A percentile compares a stretch with the other conserved stretches of the same genome.
These are phyloP conservation scores for Anomalospiza imberbis DNA, from an alignment of 2,797 vertebrate genomes.

Conservation along the genomic window DNA sequence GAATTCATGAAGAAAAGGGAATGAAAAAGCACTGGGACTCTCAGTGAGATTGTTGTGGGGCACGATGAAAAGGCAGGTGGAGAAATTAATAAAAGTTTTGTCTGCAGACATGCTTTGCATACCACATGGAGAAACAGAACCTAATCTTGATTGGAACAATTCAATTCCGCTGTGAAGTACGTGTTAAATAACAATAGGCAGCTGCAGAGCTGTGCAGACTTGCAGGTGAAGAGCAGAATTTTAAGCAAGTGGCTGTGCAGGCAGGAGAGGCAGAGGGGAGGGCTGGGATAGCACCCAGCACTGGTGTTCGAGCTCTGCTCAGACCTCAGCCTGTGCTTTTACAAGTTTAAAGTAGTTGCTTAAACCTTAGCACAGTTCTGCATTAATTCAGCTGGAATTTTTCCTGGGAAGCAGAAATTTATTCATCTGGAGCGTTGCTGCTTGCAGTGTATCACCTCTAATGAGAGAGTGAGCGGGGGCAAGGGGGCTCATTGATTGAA, in stretches of 20 bases:
- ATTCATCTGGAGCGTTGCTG: not conserved
- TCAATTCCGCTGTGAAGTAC: slow-evolving; percentile 4
- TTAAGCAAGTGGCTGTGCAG: not conserved
- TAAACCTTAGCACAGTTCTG: not conserved
- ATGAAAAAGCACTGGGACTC: not conserved
- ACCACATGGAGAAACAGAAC: not conserved
- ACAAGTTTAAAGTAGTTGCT: not conserved
- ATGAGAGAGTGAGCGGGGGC: accelerated
- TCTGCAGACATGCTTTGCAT: slow-evolving; percentile 12
- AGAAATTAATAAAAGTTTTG: slow-evolving; percentile 18
- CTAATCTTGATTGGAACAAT: slow-evolving; percentile 37
- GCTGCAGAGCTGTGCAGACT: slow-evolving; percentile 50
- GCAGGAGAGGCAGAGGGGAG: not conserved
- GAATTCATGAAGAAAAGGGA: not conserved
- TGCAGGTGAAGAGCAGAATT: slow-evolving; percentile 51
- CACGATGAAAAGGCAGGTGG: not conserved
- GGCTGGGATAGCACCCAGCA: not conserved
- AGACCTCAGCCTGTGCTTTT: not conserved
- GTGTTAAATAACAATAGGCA: not conserved
- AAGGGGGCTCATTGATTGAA: not conserved
- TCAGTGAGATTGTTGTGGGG: not conserved
- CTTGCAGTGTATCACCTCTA: not conserved
- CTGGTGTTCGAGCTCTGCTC: not conserved
- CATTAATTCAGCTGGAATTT: not conserved
- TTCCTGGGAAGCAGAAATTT: not conserved